These are phyloP conservation scores for Synergus laeviventris DNA, from an alignment of 2,888 invertebrate species.

Conservation along the genomic window DNA sequence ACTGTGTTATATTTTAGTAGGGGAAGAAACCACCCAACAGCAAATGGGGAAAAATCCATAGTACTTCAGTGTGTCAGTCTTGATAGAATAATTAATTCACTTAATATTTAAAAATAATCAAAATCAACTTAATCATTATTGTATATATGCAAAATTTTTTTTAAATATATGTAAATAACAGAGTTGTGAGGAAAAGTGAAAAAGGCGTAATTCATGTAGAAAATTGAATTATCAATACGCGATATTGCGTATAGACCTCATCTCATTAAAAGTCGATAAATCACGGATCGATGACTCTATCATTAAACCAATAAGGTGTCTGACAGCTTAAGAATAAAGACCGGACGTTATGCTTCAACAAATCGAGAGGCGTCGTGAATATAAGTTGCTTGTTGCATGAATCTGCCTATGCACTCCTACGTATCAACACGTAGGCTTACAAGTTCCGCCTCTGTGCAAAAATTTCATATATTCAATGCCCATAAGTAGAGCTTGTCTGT, in stretches of 20 bases:
- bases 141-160: too few species aligned
- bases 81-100: too few species aligned
- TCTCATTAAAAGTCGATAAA: not conserved
- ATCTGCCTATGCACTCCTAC: slow-evolving; percentile 9
- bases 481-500: slow-evolving; percentile 1
- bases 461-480: not conserved
- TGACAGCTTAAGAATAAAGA: slow-evolving; percentile 24
- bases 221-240: not conserved
- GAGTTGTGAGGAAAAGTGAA: too few species aligned
- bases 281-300: slow-evolving; percentile 34
- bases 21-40: too few species aligned
- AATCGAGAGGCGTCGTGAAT: slow-evolving; percentile 29
- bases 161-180: too few species aligned
- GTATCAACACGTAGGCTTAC: slow-evolving; percentile 17
- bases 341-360: slow-evolving; percentile 36
- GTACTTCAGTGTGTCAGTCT: too few species aligned
- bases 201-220: not conserved
- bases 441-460: slow-evolving; percentile 21
- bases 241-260: not conserved
- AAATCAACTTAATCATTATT: too few species aligned
- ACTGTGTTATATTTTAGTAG: not conserved
- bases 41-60: too few species aligned
- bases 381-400: slow-evolving; percentile 23
- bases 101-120: too few species aligned
- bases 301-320: slow-evolving; percentile 22